Evolutionary conservation across 2,113 vertebrate genomes (phyloP), one percentile per base, ranked within the genome.

Genomic region (Corythornis madagascariensis): DNA sequence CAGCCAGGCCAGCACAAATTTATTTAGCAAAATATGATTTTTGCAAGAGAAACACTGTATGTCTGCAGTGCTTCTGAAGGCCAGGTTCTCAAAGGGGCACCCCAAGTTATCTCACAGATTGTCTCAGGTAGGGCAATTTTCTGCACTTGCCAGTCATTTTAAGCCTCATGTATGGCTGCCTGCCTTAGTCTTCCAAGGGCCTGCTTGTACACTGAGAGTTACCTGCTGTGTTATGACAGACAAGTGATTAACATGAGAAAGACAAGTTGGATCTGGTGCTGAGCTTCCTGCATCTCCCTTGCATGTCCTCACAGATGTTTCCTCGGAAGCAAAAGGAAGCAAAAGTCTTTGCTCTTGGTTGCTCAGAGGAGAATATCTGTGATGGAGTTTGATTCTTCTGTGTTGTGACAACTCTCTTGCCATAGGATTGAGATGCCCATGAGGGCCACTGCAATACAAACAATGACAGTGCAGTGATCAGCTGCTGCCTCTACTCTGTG

Each of bases 141-240:
- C 86, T 93, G 67, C 43, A 40, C 56, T 89, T 94, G 87, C 60
- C 78, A 83, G 47, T 92, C 87, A 91, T 60, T 77, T 80, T 94
- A 92, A 93, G 78, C 92, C 72, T 93, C 67, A 33, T 60, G 31
- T 80, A 80, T 0, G 19, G 75, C 81, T 83, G 78, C n/a, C 78
- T 94, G 89, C 35, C 89, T 95, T 82, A 93, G 93, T 95, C 75
- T 94, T 94, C 96, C 89, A 88, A 94, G 72, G 83, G 92, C 65
- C 89, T 96, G 84, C 83, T 84, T 89, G 94, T 92, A 92, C 85
- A 86, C 70, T 90, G 79, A 84, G 92, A 92, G 91, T 76, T 96
- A 86, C 74, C 95, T 82, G 89, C 72, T 88, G 83, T 95, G 82
- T 84, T 97, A 80, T 90, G 92, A 94, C 93, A 97, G 96, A 94